Conservation (phyloP, 1,140 invertebrate genomes). For the Drosophila ercepeae region DNA sequence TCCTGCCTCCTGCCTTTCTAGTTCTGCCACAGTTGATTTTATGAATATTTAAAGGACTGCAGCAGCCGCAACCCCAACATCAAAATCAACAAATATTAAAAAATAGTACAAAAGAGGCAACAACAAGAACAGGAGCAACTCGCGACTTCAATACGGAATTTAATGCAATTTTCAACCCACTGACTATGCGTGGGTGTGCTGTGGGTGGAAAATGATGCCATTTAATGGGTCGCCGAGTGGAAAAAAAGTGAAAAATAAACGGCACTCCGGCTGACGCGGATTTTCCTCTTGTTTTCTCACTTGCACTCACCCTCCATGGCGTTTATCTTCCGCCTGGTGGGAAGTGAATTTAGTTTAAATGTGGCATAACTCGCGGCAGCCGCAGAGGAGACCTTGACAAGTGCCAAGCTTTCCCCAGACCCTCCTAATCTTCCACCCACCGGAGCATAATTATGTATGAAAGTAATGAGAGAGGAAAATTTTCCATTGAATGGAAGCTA, state of each 20-base stretch:
- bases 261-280: slow-evolving; percentile 1
- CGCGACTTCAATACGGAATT: slow-evolving; percentile 53
- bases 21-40: slow-evolving; percentile 45
- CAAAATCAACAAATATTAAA: slow-evolving; percentile 9
- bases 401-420: slow-evolving; percentile 1
- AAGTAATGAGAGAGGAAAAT: slow-evolving; percentile 19
- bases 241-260: slow-evolving; percentile 70
- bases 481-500: background rate
- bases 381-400: slow-evolving; percentile 42
- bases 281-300: slow-evolving; percentile 13
- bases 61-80: slow-evolving; percentile 39
- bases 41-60: slow-evolving; percentile 51
- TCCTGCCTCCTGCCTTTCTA: background rate
- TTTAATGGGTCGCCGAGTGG: slow-evolving; percentile 70
- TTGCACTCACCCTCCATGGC: background rate
- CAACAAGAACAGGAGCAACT: slow-evolving; percentile 8
- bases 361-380: slow-evolving; percentile 56
- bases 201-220: slow-evolving; percentile 38
- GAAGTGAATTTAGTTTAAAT: slow-evolving; percentile 56
- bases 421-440: background rate
- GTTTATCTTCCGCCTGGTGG: slow-evolving; percentile 20
- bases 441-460: slow-evolving; percentile 56
- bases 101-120: slow-evolving; percentile 1
- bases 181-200: background rate
- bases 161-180: slow-evolving; percentile 50